These are phyloP conservation scores for Delphinapterus leucas DNA, from an alignment of 2,113 vertebrate species.

Conservation along the genomic window DNA sequence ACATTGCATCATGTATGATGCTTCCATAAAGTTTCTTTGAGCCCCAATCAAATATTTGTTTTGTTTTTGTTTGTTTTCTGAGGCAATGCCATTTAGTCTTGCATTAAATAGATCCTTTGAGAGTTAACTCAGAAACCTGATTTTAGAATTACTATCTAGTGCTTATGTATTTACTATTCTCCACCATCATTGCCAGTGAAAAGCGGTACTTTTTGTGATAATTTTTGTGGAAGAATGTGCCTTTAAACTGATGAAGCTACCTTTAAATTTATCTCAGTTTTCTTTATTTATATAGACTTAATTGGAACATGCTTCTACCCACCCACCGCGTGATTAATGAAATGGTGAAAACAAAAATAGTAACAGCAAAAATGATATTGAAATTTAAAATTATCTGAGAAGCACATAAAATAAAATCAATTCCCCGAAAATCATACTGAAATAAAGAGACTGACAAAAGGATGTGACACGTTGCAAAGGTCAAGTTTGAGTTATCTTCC, in stretches of 20 bases:
- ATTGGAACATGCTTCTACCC: background rate
- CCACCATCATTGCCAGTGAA: background rate
- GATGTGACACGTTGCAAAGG: background rate
- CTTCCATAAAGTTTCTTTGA: background rate
- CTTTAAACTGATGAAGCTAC: background rate
- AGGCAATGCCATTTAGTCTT: background rate
- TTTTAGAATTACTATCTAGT: background rate
- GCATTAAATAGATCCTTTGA: background rate
- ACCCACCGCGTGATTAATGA: background rate
- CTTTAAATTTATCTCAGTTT: background rate
- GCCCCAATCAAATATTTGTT: background rate
- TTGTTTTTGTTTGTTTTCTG: background rate
- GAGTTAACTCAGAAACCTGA: background rate
- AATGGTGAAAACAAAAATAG: background rate
- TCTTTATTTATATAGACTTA: background rate
- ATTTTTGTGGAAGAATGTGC: background rate
- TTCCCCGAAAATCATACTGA: background rate
- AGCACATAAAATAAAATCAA: background rate
- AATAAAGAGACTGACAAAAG: background rate
- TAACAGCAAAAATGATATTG: background rate
- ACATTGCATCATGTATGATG: background rate
- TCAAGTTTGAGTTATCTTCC: background rate
- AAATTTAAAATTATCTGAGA: background rate
- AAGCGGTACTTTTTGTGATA: background rate
- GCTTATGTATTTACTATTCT: background rate